Evolutionary conservation across 2,888 invertebrate genomes (phyloP).

Genomic region (Ptilodon capucinus): DNA sequence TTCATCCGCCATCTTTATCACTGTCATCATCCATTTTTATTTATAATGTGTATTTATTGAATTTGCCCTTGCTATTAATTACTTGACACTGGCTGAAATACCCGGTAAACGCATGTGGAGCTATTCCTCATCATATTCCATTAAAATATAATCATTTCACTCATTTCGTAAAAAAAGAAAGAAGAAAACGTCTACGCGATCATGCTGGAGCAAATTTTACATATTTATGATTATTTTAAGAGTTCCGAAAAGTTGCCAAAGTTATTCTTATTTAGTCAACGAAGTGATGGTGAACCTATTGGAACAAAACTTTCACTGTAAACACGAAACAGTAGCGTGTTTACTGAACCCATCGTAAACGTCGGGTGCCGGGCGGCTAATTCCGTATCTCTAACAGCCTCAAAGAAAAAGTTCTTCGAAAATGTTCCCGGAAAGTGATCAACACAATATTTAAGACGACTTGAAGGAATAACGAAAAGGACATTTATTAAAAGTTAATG

Average conservation of each 20-base stretch:
- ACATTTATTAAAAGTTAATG: background rate
- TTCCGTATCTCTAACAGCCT: slow-evolving; percentile 15
- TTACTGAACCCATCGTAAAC: slow-evolving; percentile 53
- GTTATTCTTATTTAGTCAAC: background rate
- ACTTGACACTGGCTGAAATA: too few relatives aligned
- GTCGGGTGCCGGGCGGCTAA: slow-evolving; percentile 18
- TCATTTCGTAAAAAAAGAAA: too few relatives aligned
- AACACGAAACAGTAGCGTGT: slow-evolving; percentile 49
- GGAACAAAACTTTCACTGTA: slow-evolving; percentile 47
- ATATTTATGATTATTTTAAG: background rate
- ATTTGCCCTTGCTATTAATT: too few relatives aligned
- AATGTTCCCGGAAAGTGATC: slow-evolving; percentile 10
- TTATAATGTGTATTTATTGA: too few relatives aligned
- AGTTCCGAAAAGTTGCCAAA: background rate
- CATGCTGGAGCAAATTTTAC: too few relatives aligned
- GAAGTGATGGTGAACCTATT: slow-evolving; percentile 34
- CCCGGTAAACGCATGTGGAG: too few relatives aligned
- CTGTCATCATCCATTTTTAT: too few relatives aligned
- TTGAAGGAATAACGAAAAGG: background rate
- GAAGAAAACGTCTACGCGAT: too few relatives aligned
- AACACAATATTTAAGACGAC: background rate
- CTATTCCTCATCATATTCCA: too few relatives aligned
- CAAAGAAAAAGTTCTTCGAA: slow-evolving; percentile 23
- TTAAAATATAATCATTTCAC: too few relatives aligned
- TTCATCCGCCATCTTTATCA: too few relatives aligned